These are phyloP conservation scores for Drosophila prosaltans DNA, from an alignment of 1,140 invertebrate species.

Conservation along the genomic window DNA sequence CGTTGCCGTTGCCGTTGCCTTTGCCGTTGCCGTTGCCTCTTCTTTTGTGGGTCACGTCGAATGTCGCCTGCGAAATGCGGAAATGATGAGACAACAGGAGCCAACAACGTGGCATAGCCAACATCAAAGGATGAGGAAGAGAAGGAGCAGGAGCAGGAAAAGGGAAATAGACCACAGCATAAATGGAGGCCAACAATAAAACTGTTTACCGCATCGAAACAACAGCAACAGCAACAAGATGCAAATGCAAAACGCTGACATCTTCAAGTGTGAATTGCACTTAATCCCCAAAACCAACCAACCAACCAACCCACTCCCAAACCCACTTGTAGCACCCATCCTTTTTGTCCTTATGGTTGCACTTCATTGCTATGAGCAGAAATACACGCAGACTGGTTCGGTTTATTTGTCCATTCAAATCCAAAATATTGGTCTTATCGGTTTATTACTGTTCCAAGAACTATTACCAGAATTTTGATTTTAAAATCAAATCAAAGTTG, in stretches of 20 bases:
- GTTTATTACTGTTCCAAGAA: not conserved
- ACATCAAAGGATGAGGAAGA: not conserved
- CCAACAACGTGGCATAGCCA: slow-evolving; percentile 9
- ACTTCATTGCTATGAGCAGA: not conserved
- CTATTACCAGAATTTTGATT: no score
- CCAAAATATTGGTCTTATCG: not conserved
- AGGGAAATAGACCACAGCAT: slow-evolving; percentile 42
- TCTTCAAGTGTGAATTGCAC: slow-evolving; percentile 44
- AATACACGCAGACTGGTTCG: not conserved
- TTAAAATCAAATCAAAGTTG: no score
- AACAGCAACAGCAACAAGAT: slow-evolving; percentile 47
- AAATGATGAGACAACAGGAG: slow-evolving; percentile 61
- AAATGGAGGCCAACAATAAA: slow-evolving; percentile 60
- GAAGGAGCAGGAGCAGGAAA: not conserved
- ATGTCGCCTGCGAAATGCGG: slow-evolving; percentile 47
- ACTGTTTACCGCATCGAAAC: slow-evolving; percentile 63
- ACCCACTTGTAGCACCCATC: no score
- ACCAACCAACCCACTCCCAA: not conserved
- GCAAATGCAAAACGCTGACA: slow-evolving; percentile 60
- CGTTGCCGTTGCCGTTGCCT: no score
- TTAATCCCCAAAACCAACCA: not conserved
- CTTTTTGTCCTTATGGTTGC: not conserved
- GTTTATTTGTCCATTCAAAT: not conserved
- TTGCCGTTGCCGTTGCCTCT: not conserved
- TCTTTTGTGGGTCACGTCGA: slow-evolving; percentile 62